Base-by-base conservation (phyloP, 2,797 vertebrate species). In the Lacerta bilineata region DNA sequence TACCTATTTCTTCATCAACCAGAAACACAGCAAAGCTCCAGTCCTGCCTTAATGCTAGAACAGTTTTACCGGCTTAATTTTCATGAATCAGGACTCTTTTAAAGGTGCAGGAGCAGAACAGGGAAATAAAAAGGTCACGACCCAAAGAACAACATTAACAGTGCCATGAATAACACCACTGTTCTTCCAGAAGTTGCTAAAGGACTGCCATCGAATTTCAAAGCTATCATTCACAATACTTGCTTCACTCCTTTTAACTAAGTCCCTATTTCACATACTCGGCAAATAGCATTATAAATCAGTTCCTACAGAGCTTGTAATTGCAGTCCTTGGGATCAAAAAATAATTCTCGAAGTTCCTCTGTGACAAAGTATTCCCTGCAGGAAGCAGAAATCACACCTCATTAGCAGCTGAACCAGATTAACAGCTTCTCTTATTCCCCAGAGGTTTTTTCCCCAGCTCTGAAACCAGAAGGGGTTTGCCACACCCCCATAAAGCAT, bases 341-440 rank as follows among this genome's bases (percentile, higher is more conserved):
- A 87, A 64, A 20, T 50, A 55, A 79, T 66, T 25, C 5, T 23
- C 33, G 4, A 43, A 36, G 25, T 4, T 29, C 15, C 41, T 79
- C 1, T n/a, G 20, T 39, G n/a, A n/a, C 36, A n/a, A 41, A 61
- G 18, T 2, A n/a, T 64, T 64, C 9, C 77, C 20, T 2, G 2
- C 4, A n/a, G 18, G 27, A 20, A 29, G 61, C 23, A 20, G 29
- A 27, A 83, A 39, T 41, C 29, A 27, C 10, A 46, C 1, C 23
- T 11, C 77, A 41, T 7, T 3, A 83, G 69, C 41, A 88, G 1
- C 2, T 88, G 17, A 86, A 69, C 0, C 66, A 1, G 1, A 69
- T 50, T 61, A 68, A 64, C 0, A 74, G 8, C 0, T 59, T 83
- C 75, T 82, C 80, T 8, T 87, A 88, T 94, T 93, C 88, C 25